Evolutionary conservation across 2,888 invertebrate genomes (phyloP), one percentile per base, ranked within the genome.

Genomic region (Platycheirus rosarum): DNA sequence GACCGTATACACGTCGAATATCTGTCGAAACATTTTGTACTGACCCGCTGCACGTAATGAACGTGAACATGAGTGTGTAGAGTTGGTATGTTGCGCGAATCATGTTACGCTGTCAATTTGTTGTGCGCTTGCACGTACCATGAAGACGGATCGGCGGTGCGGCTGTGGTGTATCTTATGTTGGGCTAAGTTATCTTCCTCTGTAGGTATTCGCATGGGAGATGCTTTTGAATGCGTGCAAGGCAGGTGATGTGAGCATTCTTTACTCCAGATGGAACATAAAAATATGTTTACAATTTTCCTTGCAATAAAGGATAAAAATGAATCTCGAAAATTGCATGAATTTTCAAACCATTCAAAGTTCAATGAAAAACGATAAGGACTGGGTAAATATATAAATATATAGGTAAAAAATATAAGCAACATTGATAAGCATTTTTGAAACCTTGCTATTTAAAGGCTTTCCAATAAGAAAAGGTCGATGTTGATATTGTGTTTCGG

Each of bases 11-110:
- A 68, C 55, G 77, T 82, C 82, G 82, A 77, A 82, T 82, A 77
- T 77, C 82, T 82, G 82, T 82, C 82, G 77, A 73, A 77, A 77
- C 73, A 77, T 82, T 82, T 77, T 82, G 82, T 77, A 77, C 73
- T 82, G 82, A 82, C 77, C 77, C 68, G 77, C 77, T 77, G 82
- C 82, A 82, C 82, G 82, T 82, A 82, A 82, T 82, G 82, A 82
- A 82, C 82, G 82, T 55, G 70, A 77, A 82, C 82, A 82, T 68
- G 82, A 68, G 77, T 77, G 82, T 73, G 77, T 57, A 26, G 68
- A 62, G 76, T 71, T 71, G 77, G 77, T 82, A 77, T 55, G 77
- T 63, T 73, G 77, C 76, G 71, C 73, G 77, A 77, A 73, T 77
- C 82, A 82, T 82, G 82, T 82, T 77, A 68, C 77, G 77, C 71